phyloP scores from a whole-genome alignment of 2,888 invertebrate species.

The Acrobasis repandana region DNA sequence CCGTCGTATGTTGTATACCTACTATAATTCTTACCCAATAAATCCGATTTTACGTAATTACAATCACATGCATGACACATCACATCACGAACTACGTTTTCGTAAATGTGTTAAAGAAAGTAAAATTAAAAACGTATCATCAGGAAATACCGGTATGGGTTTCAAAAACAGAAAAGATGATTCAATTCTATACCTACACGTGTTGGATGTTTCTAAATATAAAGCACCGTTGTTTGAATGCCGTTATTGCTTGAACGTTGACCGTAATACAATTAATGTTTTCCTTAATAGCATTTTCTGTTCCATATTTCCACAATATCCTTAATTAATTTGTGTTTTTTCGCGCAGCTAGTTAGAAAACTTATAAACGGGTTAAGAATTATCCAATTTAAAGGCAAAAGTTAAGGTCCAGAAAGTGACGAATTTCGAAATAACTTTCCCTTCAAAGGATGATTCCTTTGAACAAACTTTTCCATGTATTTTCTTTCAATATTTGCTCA shows the following conservation, averaged over 20 bases:
- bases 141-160: constrained; percentile 55
- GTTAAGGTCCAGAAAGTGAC: too few species aligned
- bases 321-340: too few species aligned
- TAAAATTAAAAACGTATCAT: constrained; percentile 52
- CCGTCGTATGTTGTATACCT: too few species aligned
- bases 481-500: constrained; percentile 61
- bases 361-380: too few species aligned
- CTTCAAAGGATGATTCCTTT: constrained; percentile 4
- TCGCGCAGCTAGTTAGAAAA: too few species aligned
- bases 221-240: constrained; percentile 71
- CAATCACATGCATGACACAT: not conserved
- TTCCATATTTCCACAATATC: constrained; percentile 47
- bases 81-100: not conserved
- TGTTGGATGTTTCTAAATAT: constrained; percentile 69
- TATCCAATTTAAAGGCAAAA: too few species aligned
- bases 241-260: constrained; percentile 62
- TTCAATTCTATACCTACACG: constrained; percentile 61
- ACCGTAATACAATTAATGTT: constrained; percentile 62
- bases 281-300: constrained; percentile 50
- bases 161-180: constrained; percentile 56
- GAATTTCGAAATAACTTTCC: not conserved
- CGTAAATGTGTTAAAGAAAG: constrained; percentile 46
- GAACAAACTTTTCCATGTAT: constrained; percentile 47
- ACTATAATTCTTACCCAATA: too few species aligned
- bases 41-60: too few species aligned